phyloP scores from a whole-genome alignment of 2,797 vertebrate species.

The Kryptopterus vitreolus region DNA sequence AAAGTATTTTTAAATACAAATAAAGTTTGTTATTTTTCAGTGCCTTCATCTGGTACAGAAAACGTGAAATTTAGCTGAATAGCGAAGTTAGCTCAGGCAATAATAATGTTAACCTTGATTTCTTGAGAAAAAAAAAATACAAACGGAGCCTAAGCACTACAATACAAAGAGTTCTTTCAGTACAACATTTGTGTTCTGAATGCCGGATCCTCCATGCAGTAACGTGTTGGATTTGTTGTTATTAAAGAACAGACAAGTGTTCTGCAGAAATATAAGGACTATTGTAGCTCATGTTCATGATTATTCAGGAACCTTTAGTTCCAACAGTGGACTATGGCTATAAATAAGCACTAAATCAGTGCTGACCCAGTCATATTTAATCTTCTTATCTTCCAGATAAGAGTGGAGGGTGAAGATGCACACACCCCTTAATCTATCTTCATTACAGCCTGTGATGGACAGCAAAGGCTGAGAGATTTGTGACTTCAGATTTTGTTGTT shows the following conservation, averaged over 20 bases:
- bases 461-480: slow-evolving; percentile 41
- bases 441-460: slow-evolving; percentile 42
- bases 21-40: not conserved
- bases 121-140: not conserved
- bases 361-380: slow-evolving; percentile 28
- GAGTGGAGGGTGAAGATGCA: slow-evolving; percentile 36
- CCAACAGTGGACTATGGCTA: slow-evolving; percentile 8
- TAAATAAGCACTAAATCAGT: slow-evolving; percentile 25
- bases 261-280: not conserved
- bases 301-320: not conserved
- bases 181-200: not conserved
- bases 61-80: not conserved
- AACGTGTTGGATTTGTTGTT: not conserved
- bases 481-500: slow-evolving; percentile 40
- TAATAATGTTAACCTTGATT: not conserved
- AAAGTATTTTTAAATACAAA: not conserved
- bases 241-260: not conserved
- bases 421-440: slow-evolving; percentile 41
- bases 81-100: not conserved
- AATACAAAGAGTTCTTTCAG: not conserved
- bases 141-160: not conserved
- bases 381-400: slow-evolving; percentile 32
- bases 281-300: not conserved
- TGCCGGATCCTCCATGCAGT: not conserved
- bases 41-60: not conserved